Percentiles rank a stretch among this genome's conserved stretches.
These are phyloP conservation scores for Eubasilissa splendida DNA, from an alignment of 2,888 invertebrate species.

Conservation along the genomic window DNA sequence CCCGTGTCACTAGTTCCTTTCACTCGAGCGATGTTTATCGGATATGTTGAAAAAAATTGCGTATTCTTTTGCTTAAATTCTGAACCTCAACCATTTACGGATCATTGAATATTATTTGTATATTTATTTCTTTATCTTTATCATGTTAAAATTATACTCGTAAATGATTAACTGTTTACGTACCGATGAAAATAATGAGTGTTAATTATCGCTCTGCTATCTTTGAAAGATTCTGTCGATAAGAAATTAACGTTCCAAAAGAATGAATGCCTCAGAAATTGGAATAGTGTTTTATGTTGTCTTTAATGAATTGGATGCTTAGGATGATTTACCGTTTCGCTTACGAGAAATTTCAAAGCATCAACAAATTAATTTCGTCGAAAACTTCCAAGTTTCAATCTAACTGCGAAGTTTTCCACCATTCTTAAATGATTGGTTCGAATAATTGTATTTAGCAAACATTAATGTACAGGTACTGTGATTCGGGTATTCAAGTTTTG, in stretches of 20 bases:
- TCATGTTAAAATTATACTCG: too few relatives aligned
- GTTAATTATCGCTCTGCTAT: not conserved
- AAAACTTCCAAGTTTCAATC: conserved; percentile 22
- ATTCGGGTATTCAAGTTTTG: too few relatives aligned
- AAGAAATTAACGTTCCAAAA: conserved; percentile 2
- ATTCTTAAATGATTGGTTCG: not conserved
- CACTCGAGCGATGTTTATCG: too few relatives aligned
- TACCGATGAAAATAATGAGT: not conserved
- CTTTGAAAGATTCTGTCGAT: conserved; percentile 11
- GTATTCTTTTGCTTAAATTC: too few relatives aligned
- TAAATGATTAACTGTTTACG: not conserved
- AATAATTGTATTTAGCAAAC: not conserved
- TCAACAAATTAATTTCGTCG: conserved; percentile 6
- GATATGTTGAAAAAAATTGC: too few relatives aligned
- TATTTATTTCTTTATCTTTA: too few relatives aligned
- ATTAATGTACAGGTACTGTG: too few relatives aligned
- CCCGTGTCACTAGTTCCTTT: too few relatives aligned
- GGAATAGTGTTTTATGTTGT: conserved; percentile 6
- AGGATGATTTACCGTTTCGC: conserved; percentile 15
- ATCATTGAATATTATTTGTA: too few relatives aligned
- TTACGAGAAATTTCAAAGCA: conserved; percentile 13
- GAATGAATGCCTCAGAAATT: conserved; percentile 9
- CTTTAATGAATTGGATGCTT: not conserved
- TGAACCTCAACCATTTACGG: too few relatives aligned
- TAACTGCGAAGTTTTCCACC: not conserved